Evolutionary conservation across 2,888 invertebrate species (phyloP), one percentile per base, ranked within the genome.

Genomic region (Aelia acuminata): DNA sequence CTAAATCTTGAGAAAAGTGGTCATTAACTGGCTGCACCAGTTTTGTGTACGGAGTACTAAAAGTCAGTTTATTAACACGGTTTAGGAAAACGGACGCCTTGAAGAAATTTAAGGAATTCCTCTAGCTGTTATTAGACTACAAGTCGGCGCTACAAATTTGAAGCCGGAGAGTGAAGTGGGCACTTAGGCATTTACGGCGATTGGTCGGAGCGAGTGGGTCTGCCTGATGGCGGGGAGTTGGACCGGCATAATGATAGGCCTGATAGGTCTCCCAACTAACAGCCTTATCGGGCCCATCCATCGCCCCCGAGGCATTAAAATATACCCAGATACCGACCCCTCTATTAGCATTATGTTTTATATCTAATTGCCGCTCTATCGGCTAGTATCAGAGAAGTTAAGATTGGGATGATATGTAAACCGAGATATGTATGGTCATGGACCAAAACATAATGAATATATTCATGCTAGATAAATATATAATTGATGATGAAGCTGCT

Each of bases 101-200:
- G 20, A 35, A 31, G 63, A 35, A 35, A 70, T 70, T 35, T 35
- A 70, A 70, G 31, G 8, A 70, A 70, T 70, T 70, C 31, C 63
- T 70, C 5, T 7, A 35, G 63, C 31, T 70, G 63, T 35, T 70
- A 35, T 31, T 70, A 70, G 63, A 70, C 63, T 20, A 70, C 43
- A 47, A 75, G 80, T 43, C 80, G 80, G 80, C 43, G n/a, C 0
- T 1, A 13, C 10, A 80, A 80, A 80, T 80, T 80, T 80, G n/a
- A 80, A 80, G 80, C 80, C 43, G 22, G n/a, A 0, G 39, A 43
- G 1, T 80, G 35, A 80, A 80, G 80, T 80, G 80, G 43, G 4
- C 80, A 80, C 80, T 80, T 80, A 80, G n/a, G 15, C 43, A 80
- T 43, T 80, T 80, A 80, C 43, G 8, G 43, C 13, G 43, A 80